Conservation (phyloP, 2,113 vertebrate genomes). For the Acrocephalus kingi region DNA sequence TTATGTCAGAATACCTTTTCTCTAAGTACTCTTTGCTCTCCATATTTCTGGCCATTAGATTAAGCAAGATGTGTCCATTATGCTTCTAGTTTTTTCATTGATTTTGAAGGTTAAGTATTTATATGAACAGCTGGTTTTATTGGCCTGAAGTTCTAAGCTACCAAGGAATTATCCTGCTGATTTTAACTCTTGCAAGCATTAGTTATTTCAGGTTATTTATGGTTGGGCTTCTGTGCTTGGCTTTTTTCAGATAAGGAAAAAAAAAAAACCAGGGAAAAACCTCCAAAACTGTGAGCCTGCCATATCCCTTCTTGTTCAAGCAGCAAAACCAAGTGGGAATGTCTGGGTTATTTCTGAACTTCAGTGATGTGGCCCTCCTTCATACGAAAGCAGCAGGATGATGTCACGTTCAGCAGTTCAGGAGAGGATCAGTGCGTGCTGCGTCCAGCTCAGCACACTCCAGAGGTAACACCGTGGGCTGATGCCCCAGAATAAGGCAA, state of each 20-base stretch:
- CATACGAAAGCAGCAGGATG: not conserved
- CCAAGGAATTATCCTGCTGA: not conserved
- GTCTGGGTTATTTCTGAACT: not conserved
- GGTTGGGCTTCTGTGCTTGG: not conserved
- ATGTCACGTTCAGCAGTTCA: not conserved
- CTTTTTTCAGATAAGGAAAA: not conserved
- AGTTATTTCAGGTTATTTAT: not conserved
- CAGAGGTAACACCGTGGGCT: not conserved
- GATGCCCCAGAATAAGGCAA: not conserved
- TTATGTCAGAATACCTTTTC: not conserved
- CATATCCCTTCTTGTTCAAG: not conserved
- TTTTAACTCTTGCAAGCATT: not conserved
- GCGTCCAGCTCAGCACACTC: not conserved
- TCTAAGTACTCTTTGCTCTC: not conserved
- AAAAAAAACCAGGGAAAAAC: too few species aligned
- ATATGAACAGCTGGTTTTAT: not conserved
- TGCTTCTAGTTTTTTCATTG: not conserved
- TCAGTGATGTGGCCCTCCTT: not conserved
- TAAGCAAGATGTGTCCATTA: not conserved
- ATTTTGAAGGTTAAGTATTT: not conserved
- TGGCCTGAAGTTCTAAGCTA: not conserved
- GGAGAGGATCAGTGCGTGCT: not conserved
- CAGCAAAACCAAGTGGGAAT: not conserved
- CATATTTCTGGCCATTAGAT: not conserved
- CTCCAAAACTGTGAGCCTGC: not conserved